Evolutionary conservation across 2,797 vertebrate genomes (phyloP), one percentile per base, ranked within the genome.

Genomic region (Myripristis jacobus): DNA sequence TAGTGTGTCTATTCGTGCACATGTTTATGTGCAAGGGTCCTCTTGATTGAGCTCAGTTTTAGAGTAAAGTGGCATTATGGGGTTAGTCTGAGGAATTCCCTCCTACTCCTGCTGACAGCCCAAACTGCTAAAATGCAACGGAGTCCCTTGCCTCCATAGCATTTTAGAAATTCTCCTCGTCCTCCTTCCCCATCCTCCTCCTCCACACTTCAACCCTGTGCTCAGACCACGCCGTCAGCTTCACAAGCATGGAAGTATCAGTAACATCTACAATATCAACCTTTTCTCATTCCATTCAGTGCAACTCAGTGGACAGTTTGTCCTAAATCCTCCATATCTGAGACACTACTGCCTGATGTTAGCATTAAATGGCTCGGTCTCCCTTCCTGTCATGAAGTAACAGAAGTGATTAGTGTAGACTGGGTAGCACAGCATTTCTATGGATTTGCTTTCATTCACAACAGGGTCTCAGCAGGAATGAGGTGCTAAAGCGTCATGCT

Each of bases 171-270:
- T 31, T 31, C 1, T 25, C 65, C 48, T 70, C 19, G n/a, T 47
- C 18, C n/a, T 47, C 22, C n/a, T n/a, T 15, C 66, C 13, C 56
- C 6, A n/a, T 21, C 21, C 29, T 22, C 13, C 9, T 12, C 2
- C 19, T 13, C 50, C 24, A n/a, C n/a, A n/a, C 27, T 3, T 29
- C 27, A 29, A 29, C 50, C 47, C 51, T 6, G 25, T 18, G 24
- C 43, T 41, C 52, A 66, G 44, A 31, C 19, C 31, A 8, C 27
- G 44, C 12, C 55, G 19, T 65, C 48, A 24, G 27, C 27, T 27
- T 56, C 29, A 34, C 44, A 15, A 36, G 66, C 66, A 60, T 60
- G 47, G 56, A 70, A 24, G 29, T 47, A 6, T 70, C 62, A 29
- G 53, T 25, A 29, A 19, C 29, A 55, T 34, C 53, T 36, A 15